Conservation (phyloP, 2,113 vertebrate genomes). For the Mustelus asterias region DNA sequence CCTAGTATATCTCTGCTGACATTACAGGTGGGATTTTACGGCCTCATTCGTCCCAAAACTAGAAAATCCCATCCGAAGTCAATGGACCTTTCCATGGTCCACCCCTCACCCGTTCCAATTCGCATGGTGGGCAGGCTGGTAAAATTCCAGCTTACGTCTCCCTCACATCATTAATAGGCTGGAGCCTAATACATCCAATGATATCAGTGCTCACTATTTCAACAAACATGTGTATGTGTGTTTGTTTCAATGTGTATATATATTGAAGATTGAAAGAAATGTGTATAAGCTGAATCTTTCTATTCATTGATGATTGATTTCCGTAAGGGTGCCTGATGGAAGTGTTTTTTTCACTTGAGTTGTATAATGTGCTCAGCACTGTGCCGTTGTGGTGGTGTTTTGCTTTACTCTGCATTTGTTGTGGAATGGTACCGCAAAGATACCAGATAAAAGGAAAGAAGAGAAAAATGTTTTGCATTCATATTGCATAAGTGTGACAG, state of each 20-base stretch:
- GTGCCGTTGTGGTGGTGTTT: slow-evolving; percentile 46
- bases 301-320: background rate
- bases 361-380: background rate
- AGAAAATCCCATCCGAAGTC: too few species aligned
- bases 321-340: background rate
- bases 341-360: background rate
- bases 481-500: slow-evolving; percentile 43
- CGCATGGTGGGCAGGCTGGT: too few species aligned
- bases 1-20: background rate
- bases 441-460: slow-evolving; percentile 53
- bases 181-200: background rate
- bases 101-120: too few species aligned
- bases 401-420: slow-evolving; percentile 60
- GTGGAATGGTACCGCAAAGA: slow-evolving; percentile 56
- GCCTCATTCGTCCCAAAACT: too few species aligned
- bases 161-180: background rate
- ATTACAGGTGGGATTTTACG: background rate
- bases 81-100: too few species aligned
- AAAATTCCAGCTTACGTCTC: background rate
- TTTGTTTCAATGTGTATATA: background rate
- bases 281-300: background rate
- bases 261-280: background rate
- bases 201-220: background rate
- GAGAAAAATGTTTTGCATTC: slow-evolving; percentile 44
- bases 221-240: background rate